Evolutionary conservation across 2,888 invertebrate genomes (phyloP).

Genomic region (Plagiodera versicolora): DNA sequence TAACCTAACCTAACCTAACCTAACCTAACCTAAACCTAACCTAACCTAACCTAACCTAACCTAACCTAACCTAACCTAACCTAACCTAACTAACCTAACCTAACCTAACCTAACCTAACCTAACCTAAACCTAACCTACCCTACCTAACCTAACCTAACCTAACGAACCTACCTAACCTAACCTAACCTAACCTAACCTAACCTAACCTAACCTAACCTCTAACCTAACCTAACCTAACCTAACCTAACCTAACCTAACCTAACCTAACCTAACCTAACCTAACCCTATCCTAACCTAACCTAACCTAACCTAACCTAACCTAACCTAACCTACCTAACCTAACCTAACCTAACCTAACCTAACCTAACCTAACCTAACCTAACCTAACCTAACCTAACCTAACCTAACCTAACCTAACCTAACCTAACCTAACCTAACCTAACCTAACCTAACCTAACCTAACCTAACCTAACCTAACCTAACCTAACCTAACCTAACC

Average conservation of each 20-base stretch:
- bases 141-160: slow-evolving; percentile 19
- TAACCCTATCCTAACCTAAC: slow-evolving; percentile 31
- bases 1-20: slow-evolving; percentile 21
- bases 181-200: slow-evolving; percentile 32
- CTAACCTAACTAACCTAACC: slow-evolving; percentile 23
- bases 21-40: slow-evolving; percentile 20
- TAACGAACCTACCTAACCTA: slow-evolving; percentile 24
- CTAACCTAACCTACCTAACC: slow-evolving; percentile 33
- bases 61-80: slow-evolving; percentile 27
- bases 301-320: slow-evolving; percentile 32
- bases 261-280: slow-evolving; percentile 31
- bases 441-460: slow-evolving; percentile 12
- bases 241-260: slow-evolving; percentile 27
- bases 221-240: slow-evolving; percentile 16
- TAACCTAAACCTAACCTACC: slow-evolving; percentile 18
- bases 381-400: slow-evolving; percentile 25
- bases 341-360: slow-evolving; percentile 26
- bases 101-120: slow-evolving; percentile 16
- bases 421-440: slow-evolving; percentile 14
- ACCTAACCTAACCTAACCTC: slow-evolving; percentile 23
- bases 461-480: slow-evolving; percentile 19
- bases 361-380: slow-evolving; percentile 31
- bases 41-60: slow-evolving; percentile 20
- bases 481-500: slow-evolving; percentile 30
- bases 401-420: slow-evolving; percentile 16